A percentile compares a stretch with the other conserved stretches of the same genome.
Evolutionary conservation across 2,797 vertebrate genomes (phyloP).

Genomic region (Sebastes diploproa): DNA sequence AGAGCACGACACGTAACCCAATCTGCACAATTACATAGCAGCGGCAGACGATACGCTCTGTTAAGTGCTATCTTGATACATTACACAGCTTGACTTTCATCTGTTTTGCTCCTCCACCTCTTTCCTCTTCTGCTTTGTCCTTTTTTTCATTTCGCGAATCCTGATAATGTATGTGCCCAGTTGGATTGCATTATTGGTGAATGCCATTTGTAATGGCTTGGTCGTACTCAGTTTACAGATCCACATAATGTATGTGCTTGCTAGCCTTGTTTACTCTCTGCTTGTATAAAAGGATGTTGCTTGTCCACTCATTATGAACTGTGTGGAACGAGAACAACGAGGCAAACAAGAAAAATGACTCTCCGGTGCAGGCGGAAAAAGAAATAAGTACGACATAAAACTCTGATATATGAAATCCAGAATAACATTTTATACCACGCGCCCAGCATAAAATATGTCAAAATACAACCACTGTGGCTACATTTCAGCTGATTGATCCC

Average conservation of each 20-base stretch:
- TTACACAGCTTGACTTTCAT: conserved; percentile 50
- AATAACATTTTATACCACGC: neutral
- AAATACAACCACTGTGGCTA: neutral
- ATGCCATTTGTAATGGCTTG: conserved; percentile 35
- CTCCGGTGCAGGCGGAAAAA: neutral
- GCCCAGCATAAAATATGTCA: neutral
- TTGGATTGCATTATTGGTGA: conserved; percentile 45
- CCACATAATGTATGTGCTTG: conserved; percentile 47
- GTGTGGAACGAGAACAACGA: neutral
- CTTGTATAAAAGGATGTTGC: conserved; percentile 2
- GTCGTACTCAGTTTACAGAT: conserved; percentile 13
- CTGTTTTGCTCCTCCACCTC: neutral
- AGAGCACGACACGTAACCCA: neutral
- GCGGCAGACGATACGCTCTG: neutral
- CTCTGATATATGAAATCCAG: neutral
- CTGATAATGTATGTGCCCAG: conserved; percentile 46
- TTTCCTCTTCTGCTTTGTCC: conserved; percentile 4
- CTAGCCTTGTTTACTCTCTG: conserved; percentile 1
- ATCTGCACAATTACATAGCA: neutral
- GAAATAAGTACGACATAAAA: neutral
- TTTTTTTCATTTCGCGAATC: conserved; percentile 25
- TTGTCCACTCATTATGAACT: conserved; percentile 21
- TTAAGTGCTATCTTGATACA: conserved; percentile 8
- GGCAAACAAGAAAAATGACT: neutral
- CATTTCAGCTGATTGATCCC: conserved; percentile 15